Conservation (phyloP, 2,888 invertebrate genomes). For the Thymelicus sylvestris region DNA sequence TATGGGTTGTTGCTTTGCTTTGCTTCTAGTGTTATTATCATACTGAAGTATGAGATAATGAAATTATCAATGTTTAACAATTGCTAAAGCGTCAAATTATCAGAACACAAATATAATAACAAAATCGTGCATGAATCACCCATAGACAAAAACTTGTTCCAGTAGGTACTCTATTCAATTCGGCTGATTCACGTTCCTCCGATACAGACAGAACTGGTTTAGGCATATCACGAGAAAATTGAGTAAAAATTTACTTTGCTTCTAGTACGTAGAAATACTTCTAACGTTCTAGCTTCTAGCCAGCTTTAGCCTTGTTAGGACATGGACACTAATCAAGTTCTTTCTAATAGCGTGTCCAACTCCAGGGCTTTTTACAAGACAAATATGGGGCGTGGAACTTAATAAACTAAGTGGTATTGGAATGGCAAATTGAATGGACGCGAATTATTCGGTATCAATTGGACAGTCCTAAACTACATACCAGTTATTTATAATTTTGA, state of each 20-base stretch:
- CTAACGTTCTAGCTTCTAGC: conserved; percentile 9
- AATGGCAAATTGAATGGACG: neutral
- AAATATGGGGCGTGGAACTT: conserved; percentile 7
- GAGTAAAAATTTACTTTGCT: conserved; percentile 26
- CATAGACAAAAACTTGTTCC: conserved; percentile 64
- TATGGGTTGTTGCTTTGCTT: too few species aligned
- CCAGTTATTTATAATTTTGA: neutral
- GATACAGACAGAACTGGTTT: conserved; percentile 33
- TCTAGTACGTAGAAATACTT: conserved; percentile 18
- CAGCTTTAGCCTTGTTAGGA: conserved; percentile 11
- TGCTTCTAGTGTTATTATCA: too few species aligned
- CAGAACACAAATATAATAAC: conserved; percentile 27
- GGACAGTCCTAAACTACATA: neutral
- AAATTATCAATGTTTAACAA: neutral
- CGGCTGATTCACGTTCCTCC: conserved; percentile 52
- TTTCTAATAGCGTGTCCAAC: neutral
- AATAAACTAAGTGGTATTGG: neutral
- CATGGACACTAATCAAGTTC: conserved; percentile 14
- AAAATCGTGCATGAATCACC: conserved; percentile 54
- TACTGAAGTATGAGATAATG: too few species aligned
- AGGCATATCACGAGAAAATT: conserved; percentile 24
- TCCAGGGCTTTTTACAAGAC: neutral
- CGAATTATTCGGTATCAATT: neutral
- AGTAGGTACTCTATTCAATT: conserved; percentile 43
- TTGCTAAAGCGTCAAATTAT: conserved; percentile 1